A percentile compares a stretch with the other conserved stretches of the same genome.
Conservation (phyloP, 2,113 vertebrate genomes). For the Raja brachyura region DNA sequence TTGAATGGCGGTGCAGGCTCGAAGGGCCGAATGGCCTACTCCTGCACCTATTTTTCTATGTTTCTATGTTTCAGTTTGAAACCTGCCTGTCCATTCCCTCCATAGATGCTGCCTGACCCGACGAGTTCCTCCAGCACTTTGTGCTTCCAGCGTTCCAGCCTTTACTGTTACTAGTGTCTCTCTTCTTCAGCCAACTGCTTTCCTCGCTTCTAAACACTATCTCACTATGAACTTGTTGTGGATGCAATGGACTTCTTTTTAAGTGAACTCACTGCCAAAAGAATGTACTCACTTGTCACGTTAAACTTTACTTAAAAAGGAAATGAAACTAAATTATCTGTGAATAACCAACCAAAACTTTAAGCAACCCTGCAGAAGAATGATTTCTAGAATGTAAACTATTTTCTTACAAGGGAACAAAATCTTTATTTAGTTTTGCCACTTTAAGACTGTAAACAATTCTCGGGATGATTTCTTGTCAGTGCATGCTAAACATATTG, state of each 20-base stretch:
- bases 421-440: neutral
- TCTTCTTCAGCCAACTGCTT: neutral
- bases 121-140: too few species aligned
- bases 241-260: slow-evolving; percentile 5
- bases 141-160: too few species aligned
- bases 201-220: neutral
- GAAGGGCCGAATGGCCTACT: too few species aligned
- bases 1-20: too few species aligned
- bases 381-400: neutral
- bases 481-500: neutral
- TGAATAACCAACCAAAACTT: neutral
- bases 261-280: slow-evolving; percentile 20
- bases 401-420: slow-evolving; percentile 22
- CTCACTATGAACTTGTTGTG: neutral
- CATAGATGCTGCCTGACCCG: too few species aligned
- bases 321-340: neutral
- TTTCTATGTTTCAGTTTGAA: too few species aligned
- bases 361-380: neutral
- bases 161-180: too few species aligned
- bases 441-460: slow-evolving; percentile 10
- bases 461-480: neutral
- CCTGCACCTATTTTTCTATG: too few species aligned
- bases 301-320: slow-evolving; percentile 24
- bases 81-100: too few species aligned
- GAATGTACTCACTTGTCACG: neutral